Evolutionary conservation across 2,888 invertebrate genomes (phyloP), one percentile per base, ranked within the genome.

Genomic region (Hesperia comma): DNA sequence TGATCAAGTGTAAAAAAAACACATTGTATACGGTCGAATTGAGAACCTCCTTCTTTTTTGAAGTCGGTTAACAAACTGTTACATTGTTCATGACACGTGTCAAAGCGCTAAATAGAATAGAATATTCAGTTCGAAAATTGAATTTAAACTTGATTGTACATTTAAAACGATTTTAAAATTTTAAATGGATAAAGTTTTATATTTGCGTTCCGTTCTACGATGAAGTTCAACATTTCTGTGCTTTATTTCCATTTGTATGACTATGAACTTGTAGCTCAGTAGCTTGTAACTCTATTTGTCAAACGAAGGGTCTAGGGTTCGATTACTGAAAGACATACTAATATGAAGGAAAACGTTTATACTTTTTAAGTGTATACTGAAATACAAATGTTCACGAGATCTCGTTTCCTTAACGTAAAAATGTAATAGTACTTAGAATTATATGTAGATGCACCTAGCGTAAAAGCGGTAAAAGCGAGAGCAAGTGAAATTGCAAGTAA

Each of bases 391-490:
- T 43, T 43, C 10, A 43, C 0, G 0, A 15, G n/a, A 7, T 15
- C 17, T 8, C 8, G 7, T 17, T 15, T 46, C 3, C 15, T 4
- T n/a, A n/a, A n/a, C n/a, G 43, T 17, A 46, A 1, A 15, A 46
- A 14, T 7, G 43, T 46, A 46, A 43, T 43, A 43, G 1, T 43
- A 49, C 37, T 37, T 26, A 43, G 19, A n/a, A 56, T 19, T 21
- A 63, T 56, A 17, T 46, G n/a, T 19, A 32, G 46, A 63, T 56
- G 55, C 46, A 12, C 46, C 43, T 26, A 56, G 55, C 46, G 32
- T 56, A 56, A 63, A 55, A 63, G 63, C 37, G 56, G 32, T 56
- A 56, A 63, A 55, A 63, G 63, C 37, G 56, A 56, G 55, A 63
- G 56, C 56, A 41, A 63, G 41, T 55, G 46, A 63, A 63, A 63